These are phyloP conservation scores for Galleria mellonella DNA, from an alignment of 1,140 invertebrate genomes.

Conservation along the genomic window DNA sequence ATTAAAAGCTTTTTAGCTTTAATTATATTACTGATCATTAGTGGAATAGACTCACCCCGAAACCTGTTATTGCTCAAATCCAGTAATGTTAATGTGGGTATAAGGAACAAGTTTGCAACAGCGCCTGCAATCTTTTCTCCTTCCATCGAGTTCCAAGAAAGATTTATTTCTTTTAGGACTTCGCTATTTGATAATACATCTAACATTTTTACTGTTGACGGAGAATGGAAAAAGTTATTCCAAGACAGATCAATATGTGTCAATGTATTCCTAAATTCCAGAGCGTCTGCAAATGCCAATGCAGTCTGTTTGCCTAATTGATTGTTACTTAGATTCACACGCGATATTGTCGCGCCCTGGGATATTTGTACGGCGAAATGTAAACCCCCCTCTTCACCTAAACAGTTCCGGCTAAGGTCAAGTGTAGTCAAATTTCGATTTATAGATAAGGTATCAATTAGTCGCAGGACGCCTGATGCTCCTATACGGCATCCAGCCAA, in stretches of 20 bases:
- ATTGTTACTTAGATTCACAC: constrained; percentile 47
- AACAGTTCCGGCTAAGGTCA: constrained; percentile 36
- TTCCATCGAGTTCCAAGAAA: constrained; percentile 38
- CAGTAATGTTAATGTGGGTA: constrained; percentile 21
- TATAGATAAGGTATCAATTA: constrained; percentile 19
- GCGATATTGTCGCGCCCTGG: constrained; percentile 13
- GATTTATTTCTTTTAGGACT: constrained; percentile 29
- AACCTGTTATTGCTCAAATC: constrained; percentile 41
- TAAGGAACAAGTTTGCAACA: constrained; percentile 20
- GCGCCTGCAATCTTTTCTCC: constrained; percentile 23
- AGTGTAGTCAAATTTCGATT: constrained; percentile 28
- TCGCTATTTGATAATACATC: constrained; percentile 20
- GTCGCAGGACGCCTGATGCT: constrained; percentile 22
- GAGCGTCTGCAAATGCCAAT: constrained; percentile 32
- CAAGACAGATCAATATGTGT: constrained; percentile 61
- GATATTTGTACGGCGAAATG: constrained; percentile 26
- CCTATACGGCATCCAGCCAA: constrained; percentile 48
- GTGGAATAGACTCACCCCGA: constrained; percentile 15
- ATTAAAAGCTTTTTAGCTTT: constrained; percentile 35
- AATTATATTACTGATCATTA: constrained; percentile 16
- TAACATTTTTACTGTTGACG: constrained; percentile 22
- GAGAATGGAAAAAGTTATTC: constrained; percentile 49
- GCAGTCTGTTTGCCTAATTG: constrained; percentile 36
- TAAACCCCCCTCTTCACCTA: constrained; percentile 40
- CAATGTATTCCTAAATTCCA: constrained; percentile 47